Evolutionary conservation across 2,797 vertebrate species (phyloP).

Genomic region (Oceanodroma leucorhoa): DNA sequence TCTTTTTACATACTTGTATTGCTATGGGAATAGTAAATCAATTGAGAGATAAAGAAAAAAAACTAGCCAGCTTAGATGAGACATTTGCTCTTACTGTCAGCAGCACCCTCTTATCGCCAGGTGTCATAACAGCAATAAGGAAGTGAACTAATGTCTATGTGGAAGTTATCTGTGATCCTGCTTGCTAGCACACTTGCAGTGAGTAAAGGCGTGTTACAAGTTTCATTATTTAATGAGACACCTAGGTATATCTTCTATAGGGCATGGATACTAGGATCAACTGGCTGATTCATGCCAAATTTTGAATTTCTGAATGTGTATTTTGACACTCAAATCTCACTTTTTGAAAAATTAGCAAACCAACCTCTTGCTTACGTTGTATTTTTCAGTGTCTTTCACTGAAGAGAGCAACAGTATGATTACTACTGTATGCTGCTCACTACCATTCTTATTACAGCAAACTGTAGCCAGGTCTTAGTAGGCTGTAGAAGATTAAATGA

Average conservation of each 20-base stretch:
- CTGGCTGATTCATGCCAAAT: neutral
- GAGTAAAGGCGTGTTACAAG: neutral
- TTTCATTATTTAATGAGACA: neutral
- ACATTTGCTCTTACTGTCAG: neutral
- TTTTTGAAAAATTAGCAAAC: neutral
- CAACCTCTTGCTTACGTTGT: neutral
- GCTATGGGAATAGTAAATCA: neutral
- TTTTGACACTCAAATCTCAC: neutral
- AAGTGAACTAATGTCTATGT: neutral
- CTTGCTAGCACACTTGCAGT: neutral
- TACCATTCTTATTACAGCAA: neutral
- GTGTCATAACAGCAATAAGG: neutral
- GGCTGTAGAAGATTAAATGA: neutral
- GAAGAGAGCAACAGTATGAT: neutral
- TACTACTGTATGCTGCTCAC: neutral
- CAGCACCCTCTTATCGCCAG: neutral
- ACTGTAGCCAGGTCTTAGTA: neutral
- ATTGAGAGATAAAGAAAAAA: neutral
- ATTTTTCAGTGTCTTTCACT: neutral
- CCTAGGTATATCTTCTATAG: neutral
- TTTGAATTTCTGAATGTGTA: neutral
- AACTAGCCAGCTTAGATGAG: fast-evolving
- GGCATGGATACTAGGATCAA: neutral
- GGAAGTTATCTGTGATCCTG: neutral
- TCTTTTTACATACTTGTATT: neutral